Evolutionary conservation across 2,797 vertebrate genomes (phyloP), one percentile per base, ranked within the genome.

Genomic region (Phalloptychus januarius): DNA sequence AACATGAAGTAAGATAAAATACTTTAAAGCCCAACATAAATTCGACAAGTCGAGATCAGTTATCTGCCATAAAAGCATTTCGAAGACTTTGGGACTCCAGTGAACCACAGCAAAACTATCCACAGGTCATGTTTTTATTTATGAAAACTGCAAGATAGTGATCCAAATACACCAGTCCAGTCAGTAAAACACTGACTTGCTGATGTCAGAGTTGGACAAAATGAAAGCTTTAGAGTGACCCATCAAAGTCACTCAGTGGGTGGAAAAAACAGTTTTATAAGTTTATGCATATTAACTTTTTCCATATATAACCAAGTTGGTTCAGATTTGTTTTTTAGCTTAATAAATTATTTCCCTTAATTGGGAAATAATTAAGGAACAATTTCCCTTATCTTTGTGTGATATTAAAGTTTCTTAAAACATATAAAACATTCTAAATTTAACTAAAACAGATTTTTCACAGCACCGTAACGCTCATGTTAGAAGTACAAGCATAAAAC

Each of bases 391-490:
- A 13, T 69, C 12, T 1, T 42, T 25, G 36, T 25, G 10, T 40
- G 11, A 67, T 40, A 40, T 40, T 11, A 25, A 67, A 40, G 20
- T 65, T 38, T 11, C 36, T n/a, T 11, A 36, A 8, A 38, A 28
- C 13, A 70, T 44, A 7, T n/a, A 44, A 70, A 28, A 5, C 40
- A 13, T 70, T 70, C 15, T 15, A 45, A 18, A 0, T n/a, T n/a
- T 28, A 25, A 4, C 42, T 15, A 44, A 70, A 70, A 45, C 67
- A 15, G 1, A 28, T 45, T 71, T 42, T 71, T 71, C 40, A 28
- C 67, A 44, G 15, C 40, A 71, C 40, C 4, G 31, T 15, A 33
- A 38, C 16, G 36, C 83, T 80, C 18, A 61, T 71, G 36, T 71
- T 36, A 44, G 63, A 65, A 2, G 61, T 63, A 46, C 71, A 33